Base-by-base conservation (phyloP, 1,140 invertebrate species). In the Achatina immaculata region DNA sequence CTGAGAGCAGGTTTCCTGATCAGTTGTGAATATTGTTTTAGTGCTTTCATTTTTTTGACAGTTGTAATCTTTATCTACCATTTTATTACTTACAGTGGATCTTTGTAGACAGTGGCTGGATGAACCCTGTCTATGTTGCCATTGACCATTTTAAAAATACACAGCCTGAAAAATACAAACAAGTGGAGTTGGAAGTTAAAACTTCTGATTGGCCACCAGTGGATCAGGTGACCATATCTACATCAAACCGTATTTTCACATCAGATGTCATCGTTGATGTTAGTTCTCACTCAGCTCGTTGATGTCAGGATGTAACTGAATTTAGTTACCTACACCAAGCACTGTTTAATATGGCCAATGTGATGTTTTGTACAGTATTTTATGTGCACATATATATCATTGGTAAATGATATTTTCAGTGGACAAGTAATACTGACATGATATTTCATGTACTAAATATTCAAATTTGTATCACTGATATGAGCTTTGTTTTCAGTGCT, bases 171-270 rank as follows among this genome's bases (percentile, higher is more conserved):
- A 81, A 71, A 43, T 86, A 87, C 74, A 87, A 86, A 72, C 58
- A 77, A 38, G 65, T 89, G 36, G 77, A 83, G 31, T 81, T 81
- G 34, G 84, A 88, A 78, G 81, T 89, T 14, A 68, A 79, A 19
- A 58, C 74, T 31, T 69, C 82, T 78, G 84, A 87, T 81, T 89
- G 88, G 88, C 87, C 88, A 31, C 83, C 85, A 40, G 78, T 86
- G 11, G 85, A 85, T 81, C 83, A 85, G 71, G 85, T 85, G 76
- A 84, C 84, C 19, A 7, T 78, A 28, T 36, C 42, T 21, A 43
- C 65, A 58, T 80, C 66, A 36, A 51, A 14, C 28, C 45, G 51
- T 74, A 48, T 31, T 24, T 31, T 31, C 31, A n/a, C n/a, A 19
- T 40, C 4, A n/a, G 42, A 69, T 28, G n/a, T 28, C 7, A 34